Percentiles rank a stretch among this genome's conserved stretches.
phyloP scores from a whole-genome alignment of 1,140 invertebrate species.

The Trichogramma pretiosum region DNA sequence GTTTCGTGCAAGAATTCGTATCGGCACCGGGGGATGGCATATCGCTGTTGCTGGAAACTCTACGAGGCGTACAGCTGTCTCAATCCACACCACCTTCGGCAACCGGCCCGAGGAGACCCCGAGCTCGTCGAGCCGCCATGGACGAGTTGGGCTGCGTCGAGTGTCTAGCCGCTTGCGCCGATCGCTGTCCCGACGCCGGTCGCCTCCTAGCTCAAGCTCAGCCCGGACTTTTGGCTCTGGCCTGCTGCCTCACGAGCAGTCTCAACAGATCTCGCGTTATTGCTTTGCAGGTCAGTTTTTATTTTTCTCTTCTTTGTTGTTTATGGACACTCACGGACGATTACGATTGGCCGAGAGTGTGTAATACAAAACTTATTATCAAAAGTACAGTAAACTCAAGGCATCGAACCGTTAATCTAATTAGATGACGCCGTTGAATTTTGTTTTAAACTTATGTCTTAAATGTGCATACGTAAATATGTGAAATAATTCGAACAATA shows the following conservation, averaged over 20 bases:
- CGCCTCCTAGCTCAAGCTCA: slow-evolving; percentile 64
- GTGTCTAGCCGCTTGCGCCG: slow-evolving; percentile 71
- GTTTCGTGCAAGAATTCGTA: slow-evolving; percentile 85
- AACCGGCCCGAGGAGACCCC: slow-evolving; percentile 36
- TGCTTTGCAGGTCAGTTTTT: slow-evolving; percentile 66
- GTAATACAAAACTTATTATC: too few species aligned
- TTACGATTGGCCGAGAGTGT: too few species aligned
- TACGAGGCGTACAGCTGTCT: slow-evolving; percentile 73
- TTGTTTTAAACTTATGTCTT: too few species aligned
- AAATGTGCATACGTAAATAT: too few species aligned
- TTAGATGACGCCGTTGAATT: too few species aligned
- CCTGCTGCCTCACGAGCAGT: slow-evolving; percentile 79
- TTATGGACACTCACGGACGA: too few species aligned
- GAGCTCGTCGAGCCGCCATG: slow-evolving; percentile 56
- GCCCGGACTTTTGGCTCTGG: slow-evolving; percentile 75
- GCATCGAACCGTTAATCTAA: too few species aligned
- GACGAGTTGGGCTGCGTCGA: slow-evolving; percentile 85
- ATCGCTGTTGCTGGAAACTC: slow-evolving; percentile 65
- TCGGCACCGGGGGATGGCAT: slow-evolving; percentile 75
- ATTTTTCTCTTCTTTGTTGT: neutral
- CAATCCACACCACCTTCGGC: slow-evolving; percentile 48
- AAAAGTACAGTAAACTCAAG: too few species aligned
- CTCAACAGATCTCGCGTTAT: slow-evolving; percentile 72
- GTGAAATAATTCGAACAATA: too few species aligned
- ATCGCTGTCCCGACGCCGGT: slow-evolving; percentile 64